Conservation (phyloP, 2,113 vertebrate species). For the Catharus minimus region DNA sequence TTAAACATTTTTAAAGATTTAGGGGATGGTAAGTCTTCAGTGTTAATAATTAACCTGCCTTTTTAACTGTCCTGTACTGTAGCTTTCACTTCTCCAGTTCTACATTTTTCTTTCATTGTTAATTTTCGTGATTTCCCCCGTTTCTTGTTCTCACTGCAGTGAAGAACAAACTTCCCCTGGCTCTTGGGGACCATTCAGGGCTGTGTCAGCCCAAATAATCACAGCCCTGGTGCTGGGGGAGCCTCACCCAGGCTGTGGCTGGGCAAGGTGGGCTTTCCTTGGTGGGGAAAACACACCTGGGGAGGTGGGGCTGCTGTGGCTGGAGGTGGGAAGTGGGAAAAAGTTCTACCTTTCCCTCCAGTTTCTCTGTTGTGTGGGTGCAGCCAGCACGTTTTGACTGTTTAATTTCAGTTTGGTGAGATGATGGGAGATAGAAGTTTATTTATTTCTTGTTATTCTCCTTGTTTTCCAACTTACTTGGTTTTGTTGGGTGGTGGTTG, state of each 20-base stretch:
- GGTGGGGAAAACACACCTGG: neutral
- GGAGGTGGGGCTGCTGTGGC: neutral
- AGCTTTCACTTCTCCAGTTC: neutral
- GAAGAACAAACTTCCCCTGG: neutral
- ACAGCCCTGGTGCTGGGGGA: neutral
- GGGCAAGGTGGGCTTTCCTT: neutral
- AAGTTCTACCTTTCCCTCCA: neutral
- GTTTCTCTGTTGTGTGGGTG: neutral
- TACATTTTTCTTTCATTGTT: neutral
- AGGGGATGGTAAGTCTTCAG: neutral
- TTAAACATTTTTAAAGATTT: constrained; percentile 60
- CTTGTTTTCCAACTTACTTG: neutral
- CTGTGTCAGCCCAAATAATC: neutral
- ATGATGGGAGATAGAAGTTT: neutral
- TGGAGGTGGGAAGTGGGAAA: neutral
- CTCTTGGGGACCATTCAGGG: neutral
- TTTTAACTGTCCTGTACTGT: neutral
- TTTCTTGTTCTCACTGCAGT: neutral
- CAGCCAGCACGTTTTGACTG: neutral
- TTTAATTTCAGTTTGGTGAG: neutral
- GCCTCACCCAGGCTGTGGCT: neutral
- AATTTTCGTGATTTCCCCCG: neutral
- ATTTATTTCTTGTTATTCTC: neutral
- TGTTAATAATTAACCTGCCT: constrained; percentile 52
- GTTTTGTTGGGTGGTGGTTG: neutral